A percentile compares a stretch with the other conserved stretches of the same genome.
Evolutionary conservation across 1,140 invertebrate species (phyloP).

Genomic region (Nylanderia fulva): DNA sequence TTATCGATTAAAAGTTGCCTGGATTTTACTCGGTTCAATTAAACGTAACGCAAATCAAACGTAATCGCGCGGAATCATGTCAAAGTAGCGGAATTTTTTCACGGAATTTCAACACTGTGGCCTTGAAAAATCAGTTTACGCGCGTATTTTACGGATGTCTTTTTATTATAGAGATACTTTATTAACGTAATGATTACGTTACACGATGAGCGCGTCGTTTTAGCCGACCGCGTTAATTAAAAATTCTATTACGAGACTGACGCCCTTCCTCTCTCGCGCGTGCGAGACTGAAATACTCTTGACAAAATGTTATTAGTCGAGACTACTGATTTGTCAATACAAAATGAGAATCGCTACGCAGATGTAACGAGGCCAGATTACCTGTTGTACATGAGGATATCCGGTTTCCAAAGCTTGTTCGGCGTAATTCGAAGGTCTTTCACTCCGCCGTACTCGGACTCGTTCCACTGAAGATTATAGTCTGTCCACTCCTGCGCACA

Average conservation of each 20-base stretch:
- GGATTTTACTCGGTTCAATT: background rate
- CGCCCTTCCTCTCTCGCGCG: conserved; percentile 11
- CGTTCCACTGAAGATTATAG: conserved; percentile 98
- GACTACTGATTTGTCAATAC: conserved; percentile 57
- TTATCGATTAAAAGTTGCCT: background rate
- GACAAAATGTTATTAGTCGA: conserved; percentile 54
- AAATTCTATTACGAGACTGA: conserved; percentile 41
- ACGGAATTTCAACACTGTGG: background rate
- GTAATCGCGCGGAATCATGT: background rate
- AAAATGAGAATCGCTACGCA: conserved; percentile 55
- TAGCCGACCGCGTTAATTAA: conserved; percentile 40
- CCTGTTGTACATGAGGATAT: conserved; percentile 99
- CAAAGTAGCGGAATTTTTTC: background rate
- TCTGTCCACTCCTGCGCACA: conserved; percentile 96
- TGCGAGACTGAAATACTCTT: conserved; percentile 42
- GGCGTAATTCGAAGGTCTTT: conserved; percentile 97
- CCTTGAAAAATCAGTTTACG: background rate
- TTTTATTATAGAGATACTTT: conserved; percentile 13
- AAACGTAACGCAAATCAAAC: background rate
- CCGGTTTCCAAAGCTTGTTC: conserved; percentile 98
- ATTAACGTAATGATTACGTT: conserved; percentile 33
- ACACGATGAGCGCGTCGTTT: background rate
- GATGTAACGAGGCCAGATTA: conserved; percentile 86
- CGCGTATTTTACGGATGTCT: conserved; percentile 5
- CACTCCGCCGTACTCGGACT: conserved; percentile 96